Base-by-base conservation (phyloP, 2,113 vertebrate genomes). In the Seriola dumerili region DNA sequence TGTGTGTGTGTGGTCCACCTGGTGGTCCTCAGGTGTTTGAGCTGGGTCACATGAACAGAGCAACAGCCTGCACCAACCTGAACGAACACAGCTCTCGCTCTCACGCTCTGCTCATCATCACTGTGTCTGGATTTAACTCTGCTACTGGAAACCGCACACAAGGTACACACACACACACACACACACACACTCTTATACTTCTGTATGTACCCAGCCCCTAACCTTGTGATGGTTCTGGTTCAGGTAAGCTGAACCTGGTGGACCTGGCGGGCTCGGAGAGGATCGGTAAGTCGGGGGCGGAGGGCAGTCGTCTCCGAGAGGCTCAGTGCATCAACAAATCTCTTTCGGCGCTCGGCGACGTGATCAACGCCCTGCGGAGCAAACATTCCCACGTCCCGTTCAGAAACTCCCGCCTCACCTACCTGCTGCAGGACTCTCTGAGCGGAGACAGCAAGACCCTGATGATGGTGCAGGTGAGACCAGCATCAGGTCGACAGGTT, bases 301-400 rank as follows among this genome's bases (percentile, higher is more conserved):
- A 99, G 89, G 98, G 98, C 80, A 96, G 95, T 61, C 96, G 98
- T 8, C 95, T 99, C 46, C 91, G 98, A 0, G 98, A 99, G 82
- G 98, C 98, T 0, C 98, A 99, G 94, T 97, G 97, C 94, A 99
- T 99, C 96, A 99, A 99, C 95, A 97, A 97, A 55, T 99, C 98
- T 0, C 95, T 99, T 86, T 97, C 97, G 0, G 98, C 98, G 0
- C 92, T 99, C 78, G 98, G 98, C 0, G 98, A 99, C 0, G 98
- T 99, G 82, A 99, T 99, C 54, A 97, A 97, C 0, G 97, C 98
- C 0, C 95, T 99, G 91, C 96, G 98, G 7, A 94, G 97, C 64
- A 95, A 95, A 1, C 98, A 98, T 93, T 92, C 96, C 12, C 97
- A 99, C 0, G 95, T 99, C 75, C 98, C 98, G 13, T 99, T 99